Evolutionary conservation across 2,888 invertebrate genomes (phyloP), one percentile per base, ranked within the genome.

Genomic region (Phasia obesa): DNA sequence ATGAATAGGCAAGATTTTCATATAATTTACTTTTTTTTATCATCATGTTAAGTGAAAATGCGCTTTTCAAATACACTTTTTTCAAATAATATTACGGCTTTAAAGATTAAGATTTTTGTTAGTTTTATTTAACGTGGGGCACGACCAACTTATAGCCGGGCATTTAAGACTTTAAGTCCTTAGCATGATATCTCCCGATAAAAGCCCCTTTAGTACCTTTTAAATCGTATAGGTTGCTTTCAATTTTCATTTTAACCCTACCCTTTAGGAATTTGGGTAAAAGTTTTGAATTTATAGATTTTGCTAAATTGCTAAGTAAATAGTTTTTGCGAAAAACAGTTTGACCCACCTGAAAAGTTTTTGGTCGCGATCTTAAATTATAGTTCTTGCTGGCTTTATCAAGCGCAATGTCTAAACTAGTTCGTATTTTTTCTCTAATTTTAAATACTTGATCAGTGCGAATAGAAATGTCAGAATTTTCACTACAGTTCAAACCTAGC

Each of bases 321-420:
- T 55, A 23, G n/a, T 55, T 55, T 27, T 27, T 55, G 3, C 55
- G 27, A 27, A n/a, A 55, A 27, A 55, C 17, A n/a, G 25, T 27
- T n/a, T 55, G 27, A 31, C 55, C 55, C 17, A n/a, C 31, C 17
- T 55, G 15, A 27, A 31, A 55, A 7, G 11, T 38, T 11, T 4
- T 38, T 38, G 38, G 38, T 15, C 38, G 9, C 11, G 13, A 15
- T 15, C 38, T 11, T 11, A 38, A 15, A 15, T 38, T 38, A 38
- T 38, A 38, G 31, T 9, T 31, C 31, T 31, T 31, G 31, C 31
- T 38, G 9, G 38, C 38, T 15, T 38, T 38, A 15, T 11, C 38
- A 15, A 13, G 38, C 11, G 38, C 38, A 11, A 11, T 38, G 11
- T 11, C 38, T 15, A 38, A 38, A 13, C 15, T 38, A 15, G 11